Base-by-base conservation (phyloP, 2,797 vertebrate species). In the Sebastes itinus region DNA sequence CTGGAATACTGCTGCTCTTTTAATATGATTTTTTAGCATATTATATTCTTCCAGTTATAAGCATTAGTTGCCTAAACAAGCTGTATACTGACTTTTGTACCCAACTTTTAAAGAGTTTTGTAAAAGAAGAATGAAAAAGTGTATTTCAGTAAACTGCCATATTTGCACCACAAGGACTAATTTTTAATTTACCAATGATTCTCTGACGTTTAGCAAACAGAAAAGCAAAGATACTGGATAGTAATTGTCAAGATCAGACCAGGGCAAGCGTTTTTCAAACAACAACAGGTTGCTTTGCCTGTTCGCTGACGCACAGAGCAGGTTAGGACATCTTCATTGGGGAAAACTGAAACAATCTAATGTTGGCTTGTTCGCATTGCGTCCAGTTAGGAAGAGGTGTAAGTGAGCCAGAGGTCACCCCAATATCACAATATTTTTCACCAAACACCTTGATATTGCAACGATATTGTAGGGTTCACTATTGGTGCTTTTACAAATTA, bases 1-100 rank as follows among this genome's bases (percentile, higher is more conserved):
- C 35, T 67, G 13, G 27, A 78, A 49, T 2, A 27, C 38, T 80
- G 77, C 81, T 87, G 78, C 87, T 91, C 25, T 65, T 55, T 59
- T 27, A 70, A 22, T 85, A 73, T 56, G 27, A 70, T 38, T 38
- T 38, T 58, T 63, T 33, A 75, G 3, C 38, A 28, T 30, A 25
- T 77, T 13, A 55, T 77, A 38, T 82, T 72, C 27, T 73, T 60
- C 27, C 25, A 52, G 27, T 70, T 72, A 33, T 27, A 30, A 42
- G 28, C 28, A 71, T 78, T 38, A 52, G 16, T 62, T 67, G 10
- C 38, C 38, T 84, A 18, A 27, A 59, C 33, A 55, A 73, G 11
- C n/a, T 73, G 12, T 87, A 69, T 12, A 59, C 35, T 75, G 62
- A 71, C 71, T 38, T 33, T 77, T 72, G 2, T 78, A 70, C 4